Percentiles rank a stretch among this genome's conserved stretches.
These are phyloP conservation scores for Glaucopsyche alexis DNA, from an alignment of 2,888 invertebrate species.

Conservation along the genomic window DNA sequence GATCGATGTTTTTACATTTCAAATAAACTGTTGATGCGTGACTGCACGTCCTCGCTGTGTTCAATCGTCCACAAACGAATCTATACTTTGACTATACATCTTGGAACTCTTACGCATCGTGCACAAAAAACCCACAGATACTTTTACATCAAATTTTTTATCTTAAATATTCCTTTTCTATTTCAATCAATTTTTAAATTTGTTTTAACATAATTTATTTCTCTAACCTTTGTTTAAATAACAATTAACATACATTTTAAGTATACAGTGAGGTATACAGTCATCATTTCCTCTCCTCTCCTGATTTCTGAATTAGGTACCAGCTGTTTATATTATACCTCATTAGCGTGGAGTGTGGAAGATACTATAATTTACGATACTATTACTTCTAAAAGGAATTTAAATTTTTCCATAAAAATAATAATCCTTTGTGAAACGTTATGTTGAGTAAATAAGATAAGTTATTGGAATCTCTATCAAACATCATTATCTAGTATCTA, in stretches of 20 bases:
- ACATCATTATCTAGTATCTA: background rate
- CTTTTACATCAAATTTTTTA: background rate
- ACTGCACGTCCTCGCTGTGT: slow-evolving; percentile 30
- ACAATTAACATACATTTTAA: too few species aligned
- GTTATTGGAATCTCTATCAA: background rate
- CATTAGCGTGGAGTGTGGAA: too few species aligned
- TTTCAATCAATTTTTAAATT: background rate
- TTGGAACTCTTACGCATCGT: slow-evolving; percentile 24
- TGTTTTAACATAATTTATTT: too few species aligned
- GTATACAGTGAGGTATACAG: too few species aligned
- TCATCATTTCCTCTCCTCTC: too few species aligned
- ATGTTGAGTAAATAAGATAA: background rate
- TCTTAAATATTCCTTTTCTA: background rate
- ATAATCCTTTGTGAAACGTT: background rate
- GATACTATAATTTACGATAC: too few species aligned
- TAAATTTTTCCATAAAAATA: too few species aligned
- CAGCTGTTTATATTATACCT: too few species aligned
- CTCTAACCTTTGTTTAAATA: too few species aligned
- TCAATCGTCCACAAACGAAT: slow-evolving; percentile 32
- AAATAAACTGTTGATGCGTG: slow-evolving; percentile 33
- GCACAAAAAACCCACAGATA: too few species aligned
- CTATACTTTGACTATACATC: background rate
- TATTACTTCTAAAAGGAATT: background rate
- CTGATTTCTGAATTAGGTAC: too few species aligned
- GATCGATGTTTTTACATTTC: slow-evolving; percentile 34